Percentiles rank a stretch among this genome's conserved stretches.
Conservation (phyloP, 2,113 vertebrate species). For the Mobula birostris region DNA sequence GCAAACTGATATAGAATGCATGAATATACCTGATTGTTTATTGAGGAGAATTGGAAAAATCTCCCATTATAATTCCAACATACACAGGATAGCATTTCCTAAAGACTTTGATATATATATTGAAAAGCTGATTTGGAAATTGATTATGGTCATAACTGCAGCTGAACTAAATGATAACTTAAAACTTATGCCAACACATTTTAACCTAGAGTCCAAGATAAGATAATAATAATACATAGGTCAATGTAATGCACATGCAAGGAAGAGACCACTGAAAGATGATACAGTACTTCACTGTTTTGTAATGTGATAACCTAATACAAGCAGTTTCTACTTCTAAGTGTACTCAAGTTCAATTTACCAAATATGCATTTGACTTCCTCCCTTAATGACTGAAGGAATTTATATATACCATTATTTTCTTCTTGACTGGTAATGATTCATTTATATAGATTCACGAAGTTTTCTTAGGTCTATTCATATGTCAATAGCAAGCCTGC, state of each 20-base stretch:
- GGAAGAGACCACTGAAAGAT: neutral
- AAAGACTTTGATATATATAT: neutral
- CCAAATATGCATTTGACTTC: neutral
- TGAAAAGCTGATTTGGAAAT: neutral
- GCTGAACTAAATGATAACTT: neutral
- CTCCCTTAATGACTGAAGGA: neutral
- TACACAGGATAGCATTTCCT: neutral
- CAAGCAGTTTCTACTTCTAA: neutral
- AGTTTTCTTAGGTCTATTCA: neutral
- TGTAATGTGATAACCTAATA: neutral
- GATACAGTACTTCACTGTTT: neutral
- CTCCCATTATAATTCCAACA: neutral
- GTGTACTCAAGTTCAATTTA: neutral
- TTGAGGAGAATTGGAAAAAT: neutral
- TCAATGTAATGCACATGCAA: neutral
- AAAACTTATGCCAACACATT: constrained; percentile 4
- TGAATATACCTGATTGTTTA: neutral
- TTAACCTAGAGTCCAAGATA: neutral
- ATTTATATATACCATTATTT: neutral
- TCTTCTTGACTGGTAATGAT: neutral
- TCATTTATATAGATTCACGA: neutral
- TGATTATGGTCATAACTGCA: neutral
- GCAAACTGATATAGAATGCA: neutral
- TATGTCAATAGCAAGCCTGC: neutral
- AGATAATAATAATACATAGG: neutral